These are phyloP conservation scores for Isotomurus palustris DNA, from an alignment of 2,888 invertebrate genomes.

Conservation along the genomic window DNA sequence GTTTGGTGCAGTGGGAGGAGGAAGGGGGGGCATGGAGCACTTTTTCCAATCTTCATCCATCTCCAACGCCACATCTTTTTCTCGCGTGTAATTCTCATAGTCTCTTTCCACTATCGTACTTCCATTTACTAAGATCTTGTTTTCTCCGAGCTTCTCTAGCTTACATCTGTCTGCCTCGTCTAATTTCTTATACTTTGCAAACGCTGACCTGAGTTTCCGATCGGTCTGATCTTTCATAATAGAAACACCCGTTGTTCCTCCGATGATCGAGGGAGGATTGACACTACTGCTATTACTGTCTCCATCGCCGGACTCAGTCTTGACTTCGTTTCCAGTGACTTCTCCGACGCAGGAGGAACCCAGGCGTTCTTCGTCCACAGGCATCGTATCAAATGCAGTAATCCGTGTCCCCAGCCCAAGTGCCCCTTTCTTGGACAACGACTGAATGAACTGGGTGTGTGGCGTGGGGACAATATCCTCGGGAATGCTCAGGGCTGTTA, in stretches of 20 bases:
- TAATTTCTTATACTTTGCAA: slow-evolving; percentile 27
- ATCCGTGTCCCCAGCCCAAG: too few relatives aligned
- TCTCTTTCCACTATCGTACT: slow-evolving; percentile 25
- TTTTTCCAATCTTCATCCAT: slow-evolving; percentile 31
- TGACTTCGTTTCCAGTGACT: too few relatives aligned
- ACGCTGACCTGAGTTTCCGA: slow-evolving; percentile 23
- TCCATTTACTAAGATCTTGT: slow-evolving; percentile 26
- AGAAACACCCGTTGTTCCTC: too few relatives aligned
- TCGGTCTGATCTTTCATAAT: not conserved
- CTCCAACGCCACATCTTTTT: slow-evolving; percentile 32
- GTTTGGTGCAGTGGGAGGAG: slow-evolving; percentile 20
- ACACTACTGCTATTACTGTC: not conserved
- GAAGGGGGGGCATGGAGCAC: slow-evolving; percentile 12
- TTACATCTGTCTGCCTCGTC: slow-evolving; percentile 32
- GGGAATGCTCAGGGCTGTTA: slow-evolving; percentile 35
- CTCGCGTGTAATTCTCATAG: slow-evolving; percentile 36
- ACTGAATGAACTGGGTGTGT: slow-evolving; percentile 19
- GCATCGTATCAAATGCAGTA: too few relatives aligned
- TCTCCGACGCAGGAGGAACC: too few relatives aligned
- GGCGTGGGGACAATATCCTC: slow-evolving; percentile 28
- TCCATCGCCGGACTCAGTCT: not conserved
- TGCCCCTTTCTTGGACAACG: too few relatives aligned
- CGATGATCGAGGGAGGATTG: too few relatives aligned
- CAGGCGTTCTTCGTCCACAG: not conserved
- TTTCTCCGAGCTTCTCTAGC: slow-evolving; percentile 26